A percentile compares a stretch with the other conserved stretches of the same genome.
Evolutionary conservation across 2,113 vertebrate species (phyloP).

Genomic region (Cromileptes altivelis): DNA sequence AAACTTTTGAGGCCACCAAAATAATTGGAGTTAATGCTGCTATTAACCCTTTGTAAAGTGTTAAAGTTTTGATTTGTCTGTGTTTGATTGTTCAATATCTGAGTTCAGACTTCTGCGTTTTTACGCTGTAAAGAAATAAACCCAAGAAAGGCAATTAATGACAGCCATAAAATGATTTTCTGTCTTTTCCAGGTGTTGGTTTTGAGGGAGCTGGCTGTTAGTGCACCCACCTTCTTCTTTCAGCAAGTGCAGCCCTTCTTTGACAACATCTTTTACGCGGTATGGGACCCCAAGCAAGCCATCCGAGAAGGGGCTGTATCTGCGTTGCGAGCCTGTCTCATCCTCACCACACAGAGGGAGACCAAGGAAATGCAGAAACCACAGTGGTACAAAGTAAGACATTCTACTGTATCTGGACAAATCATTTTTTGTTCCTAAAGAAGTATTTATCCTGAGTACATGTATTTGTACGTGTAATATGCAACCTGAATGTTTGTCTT

Average conservation of each 20-base stretch:
- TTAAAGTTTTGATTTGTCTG: background rate
- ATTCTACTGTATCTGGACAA: background rate
- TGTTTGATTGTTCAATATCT: background rate
- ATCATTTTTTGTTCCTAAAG: background rate
- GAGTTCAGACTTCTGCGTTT: background rate
- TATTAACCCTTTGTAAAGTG: background rate
- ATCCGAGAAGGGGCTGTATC: constrained; percentile 97
- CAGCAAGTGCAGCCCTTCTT: constrained; percentile 99
- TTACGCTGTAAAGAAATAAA: background rate
- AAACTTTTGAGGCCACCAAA: background rate
- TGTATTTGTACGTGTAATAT: background rate
- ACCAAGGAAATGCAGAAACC: constrained; percentile 99
- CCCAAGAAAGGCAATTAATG: background rate
- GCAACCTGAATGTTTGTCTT: constrained; percentile 5
- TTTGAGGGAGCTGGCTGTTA: constrained; percentile 95
- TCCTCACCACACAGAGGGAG: constrained; percentile 97
- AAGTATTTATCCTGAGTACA: background rate
- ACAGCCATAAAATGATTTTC: background rate
- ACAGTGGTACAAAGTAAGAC: constrained; percentile 97
- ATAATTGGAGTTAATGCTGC: background rate
- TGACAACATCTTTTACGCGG: constrained; percentile 97
- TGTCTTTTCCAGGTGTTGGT: constrained; percentile 90
- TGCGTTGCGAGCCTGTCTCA: constrained; percentile 95
- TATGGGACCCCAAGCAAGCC: constrained; percentile 99
- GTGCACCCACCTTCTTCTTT: constrained; percentile 98